These are phyloP conservation scores for Agelas oroides DNA, from an alignment of 37 sponge, comb jelly and placozoan genomes.

Conservation along the genomic window DNA sequence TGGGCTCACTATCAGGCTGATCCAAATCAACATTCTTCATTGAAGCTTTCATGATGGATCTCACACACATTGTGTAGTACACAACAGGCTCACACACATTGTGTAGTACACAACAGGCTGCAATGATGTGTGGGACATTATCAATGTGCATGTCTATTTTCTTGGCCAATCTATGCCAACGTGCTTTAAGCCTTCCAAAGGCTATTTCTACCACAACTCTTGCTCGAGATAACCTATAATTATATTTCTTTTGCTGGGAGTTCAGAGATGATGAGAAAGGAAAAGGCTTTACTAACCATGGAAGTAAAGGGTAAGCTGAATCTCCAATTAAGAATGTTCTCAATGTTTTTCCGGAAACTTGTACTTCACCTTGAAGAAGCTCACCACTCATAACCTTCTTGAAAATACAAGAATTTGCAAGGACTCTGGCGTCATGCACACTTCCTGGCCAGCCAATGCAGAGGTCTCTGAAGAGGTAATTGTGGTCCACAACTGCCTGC, in stretches of 20 bases:
- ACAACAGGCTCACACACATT: constrained; percentile 26
- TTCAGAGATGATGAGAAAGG: not conserved
- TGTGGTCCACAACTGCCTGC: constrained; percentile 47
- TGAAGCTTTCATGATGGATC: not conserved
- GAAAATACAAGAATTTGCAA: constrained; percentile 37
- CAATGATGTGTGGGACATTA: constrained; percentile 15
- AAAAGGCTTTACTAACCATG: constrained; percentile 65
- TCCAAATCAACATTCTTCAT: too few species aligned
- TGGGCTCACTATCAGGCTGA: too few species aligned
- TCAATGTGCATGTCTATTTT: constrained; percentile 30
- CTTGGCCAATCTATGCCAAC: constrained; percentile 47
- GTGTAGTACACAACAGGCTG: constrained; percentile 33
- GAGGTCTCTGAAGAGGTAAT: constrained; percentile 18
- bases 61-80: constrained; percentile 44
- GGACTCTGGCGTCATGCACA: constrained; percentile 59
- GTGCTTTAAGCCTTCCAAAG: constrained; percentile 47
- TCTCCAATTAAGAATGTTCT: constrained; percentile 52
- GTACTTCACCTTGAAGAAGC: constrained; percentile 4
- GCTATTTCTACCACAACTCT: constrained; percentile 54
- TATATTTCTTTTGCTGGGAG: too few species aligned
- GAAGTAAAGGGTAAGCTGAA: constrained; percentile 44
- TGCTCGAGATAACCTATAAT: too few species aligned
- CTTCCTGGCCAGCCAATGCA: constrained; percentile 59
- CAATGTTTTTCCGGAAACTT: not conserved
- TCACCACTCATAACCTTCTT: not conserved